A percentile compares a stretch with the other conserved stretches of the same genome.
Conservation (phyloP, 2,797 vertebrate genomes). For the Molossus molossus region DNA sequence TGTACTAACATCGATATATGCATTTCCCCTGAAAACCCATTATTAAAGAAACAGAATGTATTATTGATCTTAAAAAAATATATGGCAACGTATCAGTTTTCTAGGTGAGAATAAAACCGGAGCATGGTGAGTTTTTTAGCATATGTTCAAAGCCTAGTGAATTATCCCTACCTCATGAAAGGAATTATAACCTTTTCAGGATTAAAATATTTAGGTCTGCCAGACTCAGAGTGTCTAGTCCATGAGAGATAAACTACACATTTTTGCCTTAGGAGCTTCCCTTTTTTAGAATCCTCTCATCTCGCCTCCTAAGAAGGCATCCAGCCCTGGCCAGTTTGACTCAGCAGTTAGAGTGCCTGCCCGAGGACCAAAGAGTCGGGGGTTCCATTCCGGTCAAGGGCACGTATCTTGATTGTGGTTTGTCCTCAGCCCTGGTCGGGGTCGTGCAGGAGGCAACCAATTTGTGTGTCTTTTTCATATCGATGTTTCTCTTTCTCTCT, state of each 20-base stretch:
- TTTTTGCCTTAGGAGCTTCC: not conserved
- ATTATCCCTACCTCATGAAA: not conserved
- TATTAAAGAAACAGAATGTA: not conserved
- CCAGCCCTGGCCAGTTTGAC: no score
- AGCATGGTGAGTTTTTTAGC: not conserved
- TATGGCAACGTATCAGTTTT: not conserved
- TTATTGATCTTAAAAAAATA: conserved; percentile 12
- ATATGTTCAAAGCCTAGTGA: conserved; percentile 4
- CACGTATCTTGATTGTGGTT: no score
- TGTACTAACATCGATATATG: not conserved
- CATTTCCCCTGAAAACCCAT: not conserved
- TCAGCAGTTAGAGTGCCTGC: no score
- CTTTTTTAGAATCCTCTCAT: not conserved
- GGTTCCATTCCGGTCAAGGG: no score
- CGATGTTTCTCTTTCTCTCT: no score
- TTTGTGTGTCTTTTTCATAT: no score
- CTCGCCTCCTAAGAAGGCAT: not conserved
- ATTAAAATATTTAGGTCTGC: conserved; percentile 14
- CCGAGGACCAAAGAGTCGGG: no score
- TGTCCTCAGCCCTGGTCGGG: no score
- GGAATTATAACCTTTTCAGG: not conserved
- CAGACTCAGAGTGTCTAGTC: conserved; percentile 12
- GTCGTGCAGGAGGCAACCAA: no score
- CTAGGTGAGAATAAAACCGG: conserved; percentile 36
- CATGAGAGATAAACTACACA: not conserved